Evolutionary conservation across 2,797 vertebrate genomes (phyloP).

Genomic region (Gymnoscopelus braueri): DNA sequence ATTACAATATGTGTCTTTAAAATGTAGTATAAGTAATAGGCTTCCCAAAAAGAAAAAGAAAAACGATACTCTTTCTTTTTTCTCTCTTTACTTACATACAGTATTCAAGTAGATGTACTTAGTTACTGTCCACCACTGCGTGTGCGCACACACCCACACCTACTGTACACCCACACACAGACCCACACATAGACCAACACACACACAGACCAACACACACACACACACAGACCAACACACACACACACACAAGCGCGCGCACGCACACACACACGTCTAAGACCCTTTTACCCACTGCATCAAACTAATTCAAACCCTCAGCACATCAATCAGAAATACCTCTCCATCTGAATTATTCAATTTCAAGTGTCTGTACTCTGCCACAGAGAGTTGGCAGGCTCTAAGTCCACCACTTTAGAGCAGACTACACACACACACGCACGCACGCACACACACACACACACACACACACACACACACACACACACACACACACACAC

Average conservation of each 20-base stretch:
- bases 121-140: no score
- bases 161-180: slow-evolving; percentile 33
- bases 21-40: no score
- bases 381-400: slow-evolving; percentile 37
- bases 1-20: no score
- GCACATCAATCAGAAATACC: slow-evolving; percentile 66
- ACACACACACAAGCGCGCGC: slow-evolving; percentile 10
- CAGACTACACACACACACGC: slow-evolving; percentile 30
- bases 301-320: slow-evolving; percentile 61
- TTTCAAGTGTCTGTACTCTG: slow-evolving; percentile 54
- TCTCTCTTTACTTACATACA: no score
- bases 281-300: slow-evolving; percentile 57
- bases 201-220: slow-evolving; percentile 16
- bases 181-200: slow-evolving; percentile 22
- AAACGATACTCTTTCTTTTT: no score
- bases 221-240: slow-evolving; percentile 40
- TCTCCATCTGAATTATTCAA: slow-evolving; percentile 70
- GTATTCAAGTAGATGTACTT: no score
- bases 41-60: no score
- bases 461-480: no score
- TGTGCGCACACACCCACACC: no score
- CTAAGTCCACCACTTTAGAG: slow-evolving; percentile 49
- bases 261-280: slow-evolving; percentile 33
- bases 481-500: background rate
- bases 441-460: no score